Base-by-base conservation (phyloP, 2,113 vertebrate species). In the Murina feae region DNA sequence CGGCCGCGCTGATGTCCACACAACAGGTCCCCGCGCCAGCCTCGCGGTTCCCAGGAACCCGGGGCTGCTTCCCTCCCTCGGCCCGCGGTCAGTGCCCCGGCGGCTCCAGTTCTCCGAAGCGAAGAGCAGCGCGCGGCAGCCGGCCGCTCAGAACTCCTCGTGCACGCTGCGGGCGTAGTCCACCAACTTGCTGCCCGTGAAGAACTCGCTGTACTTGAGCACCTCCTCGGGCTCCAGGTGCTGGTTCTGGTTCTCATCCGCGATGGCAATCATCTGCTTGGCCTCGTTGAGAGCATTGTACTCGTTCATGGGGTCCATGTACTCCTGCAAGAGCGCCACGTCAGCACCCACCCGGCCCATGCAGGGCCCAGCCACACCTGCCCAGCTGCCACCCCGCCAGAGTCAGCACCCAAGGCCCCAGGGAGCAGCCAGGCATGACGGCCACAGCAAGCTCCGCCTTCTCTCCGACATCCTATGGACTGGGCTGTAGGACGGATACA, bases 241-340 rank as follows among this genome's bases (percentile, higher is more conserved):
- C 16, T 98, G 99, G 96, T 99, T 99, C 97, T 99, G 99, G 96
- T 99, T 99, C 98, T 99, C 99, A 0, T 99, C 99, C 0, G 99
- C 99, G 23, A 99, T 99, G 0, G 99, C 99, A 3, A 99, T 99
- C 99, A 99, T 99, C 97, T 99, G 99, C 96, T 99, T 99, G 17
- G 99, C 99, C 97, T 99, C 99, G 0, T 99, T 99, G 94, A 99
- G 97, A 32, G 99, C 99, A 5, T 99, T 99, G 98, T 99, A 99
- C 95, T 99, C 99, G 2, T 99, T 99, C 99, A 99, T 99, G 8
- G 99, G 99, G 88, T 99, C 99, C 99, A 99, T 99, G 97, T 99
- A 99, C 44, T 99, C 99, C 99, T 99, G 89, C 8, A 17, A 51
- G 0, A 2, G 2, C 0, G 5, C 8, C 0, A 1, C 28, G 6